Base-by-base conservation (phyloP, 2,888 invertebrate species). In the Pyrrhosoma nymphula region DNA sequence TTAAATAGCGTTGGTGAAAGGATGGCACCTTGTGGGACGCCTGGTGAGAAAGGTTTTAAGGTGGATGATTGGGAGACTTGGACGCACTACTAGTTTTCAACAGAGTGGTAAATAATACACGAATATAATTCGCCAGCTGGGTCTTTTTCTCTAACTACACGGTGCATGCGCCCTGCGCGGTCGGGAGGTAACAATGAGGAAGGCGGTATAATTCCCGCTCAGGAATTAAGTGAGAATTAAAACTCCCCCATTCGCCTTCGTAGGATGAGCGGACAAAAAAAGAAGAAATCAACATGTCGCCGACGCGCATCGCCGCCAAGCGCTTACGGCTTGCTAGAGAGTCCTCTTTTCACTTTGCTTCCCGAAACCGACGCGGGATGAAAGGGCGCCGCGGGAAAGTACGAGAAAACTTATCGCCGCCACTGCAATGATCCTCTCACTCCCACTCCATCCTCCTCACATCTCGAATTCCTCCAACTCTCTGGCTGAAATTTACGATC, bases 211-310 rank as follows among this genome's bases (percentile, higher is more conserved):
- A 55, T 89, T 55, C 75, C 75, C 30, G 12, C 75, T 8, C 30
- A 3, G n/a, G 56, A 89, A 89, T 89, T 89, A 56, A 89, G 89
- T 56, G 89, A 89, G 56, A 89, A 89, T 89, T 35, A 88, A 88
- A 88, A 55, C 69, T 23, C 20, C 88, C 39, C 35, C 88, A 88
- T 88, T 35, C 88, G 14, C 47, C n/a, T 89, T 56, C 89, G 89
- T 20, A n/a, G 89, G 89, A 12, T 8, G 56, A n/a, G 89, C 47
- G 47, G 89, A 26, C n/a, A n/a, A 56, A 89, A 47, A 56, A 56
- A 89, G 23, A 56, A 55, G 89, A 89, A 89, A 56, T 23, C 88
- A 88, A 56, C 89, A 26, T 26, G 55, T 89, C 89, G 55, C 23
- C 88, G 88, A 26, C 88, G 88, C 88, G 39, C 39, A 88, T 69